Evolutionary conservation across 2,113 vertebrate genomes (phyloP).

Genomic region (Orientallactaga bullata): DNA sequence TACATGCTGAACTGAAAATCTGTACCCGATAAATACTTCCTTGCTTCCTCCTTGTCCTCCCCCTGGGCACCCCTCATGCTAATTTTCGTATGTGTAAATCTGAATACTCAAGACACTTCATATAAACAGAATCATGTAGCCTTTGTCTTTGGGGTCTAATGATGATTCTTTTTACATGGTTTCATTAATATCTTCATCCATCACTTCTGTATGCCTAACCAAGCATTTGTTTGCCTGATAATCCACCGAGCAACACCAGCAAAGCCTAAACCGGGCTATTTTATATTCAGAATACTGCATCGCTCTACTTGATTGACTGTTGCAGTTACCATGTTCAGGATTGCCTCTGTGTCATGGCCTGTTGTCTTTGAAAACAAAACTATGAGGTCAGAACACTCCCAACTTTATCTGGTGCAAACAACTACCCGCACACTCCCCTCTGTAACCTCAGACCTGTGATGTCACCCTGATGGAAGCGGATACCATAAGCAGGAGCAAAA

Average conservation of each 20-base stretch:
- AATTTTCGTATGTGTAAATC: neutral
- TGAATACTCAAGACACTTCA: neutral
- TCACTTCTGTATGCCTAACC: neutral
- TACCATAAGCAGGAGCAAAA: neutral
- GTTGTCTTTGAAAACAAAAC: constrained; percentile 29
- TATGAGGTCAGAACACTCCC: constrained; percentile 2
- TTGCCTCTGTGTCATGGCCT: neutral
- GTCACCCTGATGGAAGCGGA: neutral
- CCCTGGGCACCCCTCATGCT: too few relatives aligned
- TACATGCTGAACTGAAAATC: neutral
- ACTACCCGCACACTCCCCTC: neutral
- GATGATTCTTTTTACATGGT: neutral
- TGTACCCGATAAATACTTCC: neutral
- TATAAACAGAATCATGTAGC: neutral
- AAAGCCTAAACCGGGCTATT: neutral
- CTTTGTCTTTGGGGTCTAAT: neutral
- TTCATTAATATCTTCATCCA: neutral
- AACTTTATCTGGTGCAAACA: neutral
- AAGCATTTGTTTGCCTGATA: neutral
- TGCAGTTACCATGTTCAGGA: neutral
- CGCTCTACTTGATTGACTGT: constrained; percentile 8
- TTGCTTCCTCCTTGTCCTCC: neutral
- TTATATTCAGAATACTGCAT: neutral
- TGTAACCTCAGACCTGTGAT: neutral
- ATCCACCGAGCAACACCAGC: neutral